A percentile compares a stretch with the other conserved stretches of the same genome.
These are phyloP conservation scores for Rhopalosiphum nymphaeae DNA, from an alignment of 2,888 invertebrate genomes.

Conservation along the genomic window DNA sequence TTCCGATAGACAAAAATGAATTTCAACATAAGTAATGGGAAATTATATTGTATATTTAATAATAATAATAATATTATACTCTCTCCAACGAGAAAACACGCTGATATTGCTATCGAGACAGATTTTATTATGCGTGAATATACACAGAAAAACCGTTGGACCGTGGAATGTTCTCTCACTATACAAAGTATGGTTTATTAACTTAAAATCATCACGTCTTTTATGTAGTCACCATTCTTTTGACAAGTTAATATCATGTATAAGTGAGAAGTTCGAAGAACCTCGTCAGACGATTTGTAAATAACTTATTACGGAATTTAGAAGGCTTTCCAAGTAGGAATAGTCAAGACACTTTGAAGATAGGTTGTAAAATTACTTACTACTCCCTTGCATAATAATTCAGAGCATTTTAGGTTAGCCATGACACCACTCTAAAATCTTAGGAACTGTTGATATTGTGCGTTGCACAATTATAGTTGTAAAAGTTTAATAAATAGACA, in stretches of 20 bases:
- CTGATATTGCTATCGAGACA: too few relatives aligned
- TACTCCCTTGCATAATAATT: neutral
- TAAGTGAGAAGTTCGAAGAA: neutral
- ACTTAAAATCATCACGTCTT: too few relatives aligned
- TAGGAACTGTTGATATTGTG: too few relatives aligned
- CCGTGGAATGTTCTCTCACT: too few relatives aligned
- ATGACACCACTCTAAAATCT: neutral
- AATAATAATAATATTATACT: neutral
- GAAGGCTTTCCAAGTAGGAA: neutral
- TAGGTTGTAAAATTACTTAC: neutral
- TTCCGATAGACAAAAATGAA: neutral
- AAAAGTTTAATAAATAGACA: conserved; percentile 1
- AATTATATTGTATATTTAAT: neutral
- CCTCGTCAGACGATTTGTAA: neutral
- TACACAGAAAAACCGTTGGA: too few relatives aligned
- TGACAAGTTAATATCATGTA: too few relatives aligned
- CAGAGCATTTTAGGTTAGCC: neutral
- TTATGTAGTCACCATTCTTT: too few relatives aligned
- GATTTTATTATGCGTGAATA: too few relatives aligned
- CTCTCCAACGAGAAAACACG: too few relatives aligned
- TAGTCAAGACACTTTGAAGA: neutral
- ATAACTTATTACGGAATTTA: neutral
- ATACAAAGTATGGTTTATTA: too few relatives aligned
- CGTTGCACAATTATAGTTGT: neutral
- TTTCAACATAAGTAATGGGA: neutral